A percentile compares a stretch with the other conserved stretches of the same genome.
Evolutionary conservation across 2,797 vertebrate genomes (phyloP).

Genomic region (Myiothlypis coronata): DNA sequence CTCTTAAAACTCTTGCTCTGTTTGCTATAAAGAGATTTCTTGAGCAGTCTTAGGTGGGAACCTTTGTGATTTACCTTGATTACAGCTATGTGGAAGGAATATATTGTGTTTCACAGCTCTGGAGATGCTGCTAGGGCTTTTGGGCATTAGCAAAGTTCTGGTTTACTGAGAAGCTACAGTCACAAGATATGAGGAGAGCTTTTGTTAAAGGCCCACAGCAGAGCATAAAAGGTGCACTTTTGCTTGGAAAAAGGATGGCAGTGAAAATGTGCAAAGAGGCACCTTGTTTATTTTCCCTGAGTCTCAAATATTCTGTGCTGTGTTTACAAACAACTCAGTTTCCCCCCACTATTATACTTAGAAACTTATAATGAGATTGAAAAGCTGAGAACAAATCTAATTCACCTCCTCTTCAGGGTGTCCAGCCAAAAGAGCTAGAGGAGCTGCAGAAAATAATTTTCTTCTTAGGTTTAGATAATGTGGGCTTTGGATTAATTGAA

Average conservation of each 20-base stretch:
- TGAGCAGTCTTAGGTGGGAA: not conserved
- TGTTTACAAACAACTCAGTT: not conserved
- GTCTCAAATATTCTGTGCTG: not conserved
- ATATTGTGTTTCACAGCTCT: not conserved
- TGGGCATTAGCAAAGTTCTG: not conserved
- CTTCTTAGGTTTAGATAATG: not conserved
- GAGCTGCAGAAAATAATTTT: not conserved
- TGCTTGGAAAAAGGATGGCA: not conserved
- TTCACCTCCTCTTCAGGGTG: not conserved
- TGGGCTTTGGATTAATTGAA: not conserved
- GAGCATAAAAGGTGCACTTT: not conserved
- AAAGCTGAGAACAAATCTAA: not conserved
- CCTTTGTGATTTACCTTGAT: not conserved
- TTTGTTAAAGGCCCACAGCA: not conserved
- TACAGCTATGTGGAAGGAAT: not conserved
- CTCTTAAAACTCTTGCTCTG: conserved; percentile 9
- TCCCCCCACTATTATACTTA: not conserved
- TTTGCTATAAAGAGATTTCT: conserved; percentile 10
- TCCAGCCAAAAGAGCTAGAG: not conserved
- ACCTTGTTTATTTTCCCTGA: not conserved
- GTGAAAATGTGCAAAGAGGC: not conserved
- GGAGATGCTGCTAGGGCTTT: not conserved
- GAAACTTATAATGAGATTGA: not conserved
- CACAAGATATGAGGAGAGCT: not conserved
- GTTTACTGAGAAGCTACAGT: not conserved